Evolutionary conservation across 2,888 invertebrate species (phyloP), one percentile per base, ranked within the genome.

Genomic region (Ophion obscuratus): DNA sequence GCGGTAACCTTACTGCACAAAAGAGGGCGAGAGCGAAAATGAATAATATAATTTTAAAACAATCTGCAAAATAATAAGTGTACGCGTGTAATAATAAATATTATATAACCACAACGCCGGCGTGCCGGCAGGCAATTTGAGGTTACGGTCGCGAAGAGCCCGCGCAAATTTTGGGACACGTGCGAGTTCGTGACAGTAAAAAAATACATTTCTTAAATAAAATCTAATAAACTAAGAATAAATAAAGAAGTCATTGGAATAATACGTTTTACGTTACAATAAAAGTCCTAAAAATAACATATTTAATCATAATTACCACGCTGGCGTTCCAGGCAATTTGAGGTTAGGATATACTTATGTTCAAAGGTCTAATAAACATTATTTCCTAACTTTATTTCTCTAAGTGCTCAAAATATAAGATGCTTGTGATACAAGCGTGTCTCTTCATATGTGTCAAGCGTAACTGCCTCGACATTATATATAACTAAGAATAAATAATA

Each of bases 251-350:
- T 2, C 17, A n/a, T 17, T 7, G 14, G 7, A 61, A n/a, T 61
- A 20, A 53, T 53, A 53, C 6, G 53, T 53, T 53, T 53, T 53
- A 53, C 7, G 10, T 53, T 9, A 53, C 10, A 62, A 62, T 62
- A 62, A 20, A 62, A 62, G 20, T 20, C 20, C 62, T 24, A 62
- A 62, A 62, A 62, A 62, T 62, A 53, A 53, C 0, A 9, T 62
- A 62, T 62, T 62, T 62, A n/a, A 62, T 62, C 14, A 66, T 66
- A 31, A 66, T 31, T 31, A 66, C 66, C 66, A 66, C 66, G 61
- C 61, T 20, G 61, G 61, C 61, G 61, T 61, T 20, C 61, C 61
- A 61, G 61, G 61, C 17, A n/a, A 61, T 61, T 61, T 61, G 61
- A 61, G 61, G 61, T 61, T 61, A 61, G 9, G 6, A 53, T 53